Conservation (phyloP, 2,113 vertebrate species). For the Neoarius graeffei region DNA sequence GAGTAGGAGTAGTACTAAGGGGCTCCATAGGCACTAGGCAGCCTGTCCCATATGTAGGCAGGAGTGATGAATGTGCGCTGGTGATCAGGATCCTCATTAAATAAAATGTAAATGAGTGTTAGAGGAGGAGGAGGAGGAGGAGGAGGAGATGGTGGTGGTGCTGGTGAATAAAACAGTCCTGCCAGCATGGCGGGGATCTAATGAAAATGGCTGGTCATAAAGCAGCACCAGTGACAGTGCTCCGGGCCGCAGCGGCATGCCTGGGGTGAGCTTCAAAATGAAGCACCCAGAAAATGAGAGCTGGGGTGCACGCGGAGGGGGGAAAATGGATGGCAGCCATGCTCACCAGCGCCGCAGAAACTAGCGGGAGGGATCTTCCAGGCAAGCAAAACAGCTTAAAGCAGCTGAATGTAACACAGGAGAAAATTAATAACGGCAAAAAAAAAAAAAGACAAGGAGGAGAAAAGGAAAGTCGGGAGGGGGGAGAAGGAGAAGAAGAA, state of each 20-base stretch:
- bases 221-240: constrained; percentile 56
- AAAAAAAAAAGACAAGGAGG: constrained; percentile 34
- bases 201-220: constrained; percentile 59
- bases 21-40: constrained; percentile 40
- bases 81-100: constrained; percentile 65
- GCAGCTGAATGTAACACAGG: constrained; percentile 52
- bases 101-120: constrained; percentile 63
- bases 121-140: background rate
- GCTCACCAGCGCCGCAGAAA: constrained; percentile 39
- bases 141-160: background rate
- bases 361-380: constrained; percentile 42
- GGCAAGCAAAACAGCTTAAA: constrained; percentile 56
- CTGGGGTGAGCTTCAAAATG: constrained; percentile 57
- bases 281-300: constrained; percentile 60
- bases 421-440: constrained; percentile 55
- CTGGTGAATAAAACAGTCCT: constrained; percentile 52
- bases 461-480: background rate
- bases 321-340: constrained; percentile 54
- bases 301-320: background rate
- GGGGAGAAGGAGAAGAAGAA: constrained; percentile 5
- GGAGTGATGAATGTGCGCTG: constrained; percentile 62
- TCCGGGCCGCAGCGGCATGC: constrained; percentile 49
- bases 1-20: constrained; percentile 33
- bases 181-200: constrained; percentile 57
- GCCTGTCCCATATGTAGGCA: constrained; percentile 51